Evolutionary conservation across 2,797 vertebrate genomes (phyloP).

Genomic region (Aphelocoma californica): DNA sequence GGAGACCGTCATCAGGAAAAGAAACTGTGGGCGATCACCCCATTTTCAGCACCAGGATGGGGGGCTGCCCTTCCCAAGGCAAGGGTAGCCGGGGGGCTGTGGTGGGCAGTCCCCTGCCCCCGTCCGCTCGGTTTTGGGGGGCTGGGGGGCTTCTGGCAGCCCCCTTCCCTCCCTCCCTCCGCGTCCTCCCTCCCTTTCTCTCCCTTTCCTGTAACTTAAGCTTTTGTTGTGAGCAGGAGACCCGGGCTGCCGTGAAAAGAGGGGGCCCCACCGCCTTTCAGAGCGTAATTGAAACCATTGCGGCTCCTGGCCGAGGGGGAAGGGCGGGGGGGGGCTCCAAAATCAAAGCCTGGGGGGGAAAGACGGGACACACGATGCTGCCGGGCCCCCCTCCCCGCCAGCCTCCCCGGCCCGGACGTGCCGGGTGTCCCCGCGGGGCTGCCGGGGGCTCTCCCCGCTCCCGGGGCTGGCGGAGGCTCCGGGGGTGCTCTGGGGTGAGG

Average conservation of each 20-base stretch:
- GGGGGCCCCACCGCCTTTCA: conserved; percentile 76
- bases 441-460: background rate
- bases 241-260: conserved; percentile 72
- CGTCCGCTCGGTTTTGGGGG: background rate
- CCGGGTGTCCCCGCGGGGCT: background rate
- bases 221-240: conserved; percentile 75
- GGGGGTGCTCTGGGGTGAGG: background rate
- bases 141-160: background rate
- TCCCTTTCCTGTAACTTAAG: conserved; percentile 78
- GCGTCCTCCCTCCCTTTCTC: conserved; percentile 53
- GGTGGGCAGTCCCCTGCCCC: background rate
- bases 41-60: background rate
- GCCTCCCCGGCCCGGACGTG: background rate
- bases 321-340: conserved; percentile 36
- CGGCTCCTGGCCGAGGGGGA: conserved; percentile 56
- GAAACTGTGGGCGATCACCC: background rate
- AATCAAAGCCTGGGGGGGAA: conserved; percentile 10
- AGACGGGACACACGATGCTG: background rate
- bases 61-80: background rate
- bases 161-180: background rate
- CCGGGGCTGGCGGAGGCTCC: background rate
- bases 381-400: background rate
- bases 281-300: conserved; percentile 78
- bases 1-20: background rate
- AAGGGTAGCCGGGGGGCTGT: accelerated